Conservation (phyloP, 2,113 vertebrate species). For the Siniperca knerii region DNA sequence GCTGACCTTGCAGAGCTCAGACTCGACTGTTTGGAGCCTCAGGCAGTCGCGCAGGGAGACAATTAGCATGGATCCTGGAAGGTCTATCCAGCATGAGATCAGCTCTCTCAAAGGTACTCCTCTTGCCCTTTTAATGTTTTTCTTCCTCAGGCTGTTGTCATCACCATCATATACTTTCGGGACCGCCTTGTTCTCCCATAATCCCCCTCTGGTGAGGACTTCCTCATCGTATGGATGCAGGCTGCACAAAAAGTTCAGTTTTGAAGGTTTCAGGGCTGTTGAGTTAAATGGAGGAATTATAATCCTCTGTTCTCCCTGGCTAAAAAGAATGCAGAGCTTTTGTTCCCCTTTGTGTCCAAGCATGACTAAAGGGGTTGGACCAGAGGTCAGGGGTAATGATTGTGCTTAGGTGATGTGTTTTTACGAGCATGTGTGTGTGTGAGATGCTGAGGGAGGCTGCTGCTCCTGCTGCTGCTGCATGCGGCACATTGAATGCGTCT, state of each 20-base stretch:
- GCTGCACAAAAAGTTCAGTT: constrained; percentile 30
- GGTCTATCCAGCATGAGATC: constrained; percentile 95
- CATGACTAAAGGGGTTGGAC: constrained; percentile 10
- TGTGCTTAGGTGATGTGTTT: constrained; percentile 56
- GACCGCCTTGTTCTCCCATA: constrained; percentile 68
- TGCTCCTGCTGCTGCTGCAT: constrained; percentile 75
- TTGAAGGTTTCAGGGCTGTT: neutral
- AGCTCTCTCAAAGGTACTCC: constrained; percentile 92
- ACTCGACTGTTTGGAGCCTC: constrained; percentile 30
- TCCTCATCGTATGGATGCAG: constrained; percentile 38
- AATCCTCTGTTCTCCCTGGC: constrained; percentile 24
- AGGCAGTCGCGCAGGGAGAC: constrained; percentile 1
- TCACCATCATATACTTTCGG: constrained; percentile 33
- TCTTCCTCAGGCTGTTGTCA: constrained; percentile 28
- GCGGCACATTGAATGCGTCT: constrained; percentile 77
- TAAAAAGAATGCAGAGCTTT: constrained; percentile 64
- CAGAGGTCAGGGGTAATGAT: constrained; percentile 27
- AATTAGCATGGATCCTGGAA: constrained; percentile 83
- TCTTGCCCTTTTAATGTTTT: neutral
- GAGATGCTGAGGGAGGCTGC: constrained; percentile 54
- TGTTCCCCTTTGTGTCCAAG: constrained; percentile 59
- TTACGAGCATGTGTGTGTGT: constrained; percentile 12
- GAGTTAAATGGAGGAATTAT: constrained; percentile 4
- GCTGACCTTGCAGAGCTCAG: constrained; percentile 65
- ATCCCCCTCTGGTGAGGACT: constrained; percentile 45